A percentile compares a stretch with the other conserved stretches of the same genome.
Conservation (phyloP, 2,113 vertebrate genomes). For the Diphyllodes magnificus region DNA sequence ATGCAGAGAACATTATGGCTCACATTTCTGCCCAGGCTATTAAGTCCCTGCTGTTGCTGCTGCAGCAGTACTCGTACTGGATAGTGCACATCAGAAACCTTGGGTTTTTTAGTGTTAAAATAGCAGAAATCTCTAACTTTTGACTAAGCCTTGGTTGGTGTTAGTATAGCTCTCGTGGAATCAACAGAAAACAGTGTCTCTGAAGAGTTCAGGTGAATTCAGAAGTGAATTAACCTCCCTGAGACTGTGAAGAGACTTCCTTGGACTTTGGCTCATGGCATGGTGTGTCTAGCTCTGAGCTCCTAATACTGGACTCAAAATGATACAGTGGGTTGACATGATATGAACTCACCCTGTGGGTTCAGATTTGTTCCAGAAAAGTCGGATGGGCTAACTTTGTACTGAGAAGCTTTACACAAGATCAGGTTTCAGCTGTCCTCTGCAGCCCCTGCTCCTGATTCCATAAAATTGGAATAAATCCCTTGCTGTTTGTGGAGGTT, state of each 20-base stretch:
- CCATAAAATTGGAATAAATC: background rate
- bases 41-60: background rate
- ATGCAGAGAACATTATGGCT: background rate
- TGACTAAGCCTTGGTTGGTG: background rate
- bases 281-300: background rate
- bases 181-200: background rate
- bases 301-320: background rate
- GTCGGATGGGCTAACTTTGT: background rate
- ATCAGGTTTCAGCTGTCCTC: background rate
- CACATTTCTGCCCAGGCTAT: background rate
- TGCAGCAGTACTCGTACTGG: background rate
- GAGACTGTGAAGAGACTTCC: background rate
- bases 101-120: background rate
- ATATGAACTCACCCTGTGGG: background rate
- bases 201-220: background rate
- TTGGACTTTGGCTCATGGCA: background rate
- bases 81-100: background rate
- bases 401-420: background rate
- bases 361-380: background rate
- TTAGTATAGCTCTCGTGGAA: background rate
- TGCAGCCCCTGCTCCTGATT: background rate
- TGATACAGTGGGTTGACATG: background rate
- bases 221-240: background rate
- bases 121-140: background rate
- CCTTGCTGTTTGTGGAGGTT: background rate